Evolutionary conservation across 2,888 invertebrate species (phyloP).

Genomic region (Odontocerum albicorne): DNA sequence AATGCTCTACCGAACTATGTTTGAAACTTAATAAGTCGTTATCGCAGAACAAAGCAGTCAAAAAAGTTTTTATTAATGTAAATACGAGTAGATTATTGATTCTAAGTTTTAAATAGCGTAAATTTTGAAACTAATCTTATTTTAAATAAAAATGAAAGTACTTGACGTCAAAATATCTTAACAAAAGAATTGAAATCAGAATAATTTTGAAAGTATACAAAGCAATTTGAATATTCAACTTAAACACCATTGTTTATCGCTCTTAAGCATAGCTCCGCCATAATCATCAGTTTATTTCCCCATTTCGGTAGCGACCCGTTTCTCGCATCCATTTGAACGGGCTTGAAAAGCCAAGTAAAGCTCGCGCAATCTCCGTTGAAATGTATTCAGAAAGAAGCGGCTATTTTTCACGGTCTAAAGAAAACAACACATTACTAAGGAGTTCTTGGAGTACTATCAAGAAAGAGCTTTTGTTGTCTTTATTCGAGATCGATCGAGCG

Average conservation of each 20-base stretch:
- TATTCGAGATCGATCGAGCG: too few species aligned
- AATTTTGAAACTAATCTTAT: too few species aligned
- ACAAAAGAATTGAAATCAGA: neutral
- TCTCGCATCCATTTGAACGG: slow-evolving; percentile 9
- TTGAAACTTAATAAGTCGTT: too few species aligned
- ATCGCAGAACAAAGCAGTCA: too few species aligned
- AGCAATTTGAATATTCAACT: slow-evolving; percentile 14
- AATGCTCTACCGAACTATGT: too few species aligned
- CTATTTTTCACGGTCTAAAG: slow-evolving; percentile 16
- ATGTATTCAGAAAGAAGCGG: slow-evolving; percentile 11
- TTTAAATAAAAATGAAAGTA: too few species aligned
- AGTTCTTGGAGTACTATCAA: slow-evolving; percentile 17
- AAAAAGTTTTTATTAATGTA: too few species aligned
- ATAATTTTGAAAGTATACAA: neutral
- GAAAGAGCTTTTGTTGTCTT: too few species aligned
- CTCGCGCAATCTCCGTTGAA: slow-evolving; percentile 15
- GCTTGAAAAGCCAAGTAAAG: slow-evolving; percentile 6
- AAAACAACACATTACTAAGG: slow-evolving; percentile 19
- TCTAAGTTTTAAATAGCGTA: too few species aligned
- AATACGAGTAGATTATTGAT: too few species aligned
- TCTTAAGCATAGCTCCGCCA: slow-evolving; percentile 11
- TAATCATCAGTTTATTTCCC: slow-evolving; percentile 18
- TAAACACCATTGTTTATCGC: slow-evolving; percentile 18
- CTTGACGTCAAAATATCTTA: too few species aligned
- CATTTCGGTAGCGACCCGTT: slow-evolving; percentile 8